phyloP scores from a whole-genome alignment of 1,140 invertebrate species.

The Habropoda laboriosa region DNA sequence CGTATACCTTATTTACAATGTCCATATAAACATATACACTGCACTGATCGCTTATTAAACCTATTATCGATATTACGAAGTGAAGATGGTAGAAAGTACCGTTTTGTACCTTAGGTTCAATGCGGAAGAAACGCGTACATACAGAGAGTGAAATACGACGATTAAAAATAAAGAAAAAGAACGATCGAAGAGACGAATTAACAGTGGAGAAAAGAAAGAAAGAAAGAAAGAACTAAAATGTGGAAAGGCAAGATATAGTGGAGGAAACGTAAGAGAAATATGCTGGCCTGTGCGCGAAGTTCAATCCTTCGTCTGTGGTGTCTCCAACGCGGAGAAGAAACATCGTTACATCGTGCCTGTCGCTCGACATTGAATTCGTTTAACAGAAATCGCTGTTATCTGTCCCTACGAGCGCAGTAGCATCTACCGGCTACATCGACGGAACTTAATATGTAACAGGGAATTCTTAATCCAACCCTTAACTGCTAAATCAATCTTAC shows the following conservation, averaged over 20 bases:
- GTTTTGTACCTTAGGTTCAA: constrained; percentile 67
- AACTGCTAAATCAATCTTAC: constrained; percentile 67
- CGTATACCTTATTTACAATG: constrained; percentile 68
- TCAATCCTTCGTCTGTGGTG: constrained; percentile 56
- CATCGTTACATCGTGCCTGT: constrained; percentile 44
- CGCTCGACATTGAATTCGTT: constrained; percentile 52
- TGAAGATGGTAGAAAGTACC: constrained; percentile 64
- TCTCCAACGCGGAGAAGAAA: constrained; percentile 59
- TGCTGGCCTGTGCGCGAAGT: constrained; percentile 65
- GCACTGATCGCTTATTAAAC: constrained; percentile 59
- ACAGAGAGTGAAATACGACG: not conserved
- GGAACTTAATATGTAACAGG: constrained; percentile 59
- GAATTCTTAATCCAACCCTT: constrained; percentile 66
- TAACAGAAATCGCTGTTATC: constrained; percentile 59
- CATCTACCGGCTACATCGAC: constrained; percentile 47
- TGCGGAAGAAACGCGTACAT: constrained; percentile 38
- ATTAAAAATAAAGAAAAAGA: not conserved
- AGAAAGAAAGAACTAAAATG: not conserved
- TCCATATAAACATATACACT: constrained; percentile 68
- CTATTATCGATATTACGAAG: constrained; percentile 59
- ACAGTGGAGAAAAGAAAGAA: not conserved
- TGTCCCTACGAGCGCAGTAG: constrained; percentile 52
- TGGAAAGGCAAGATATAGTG: not conserved
- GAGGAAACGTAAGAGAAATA: constrained; percentile 29
- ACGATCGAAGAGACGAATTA: no score